Conservation (phyloP, 1,140 invertebrate genomes). For the Aradophagus sp. region DNA sequence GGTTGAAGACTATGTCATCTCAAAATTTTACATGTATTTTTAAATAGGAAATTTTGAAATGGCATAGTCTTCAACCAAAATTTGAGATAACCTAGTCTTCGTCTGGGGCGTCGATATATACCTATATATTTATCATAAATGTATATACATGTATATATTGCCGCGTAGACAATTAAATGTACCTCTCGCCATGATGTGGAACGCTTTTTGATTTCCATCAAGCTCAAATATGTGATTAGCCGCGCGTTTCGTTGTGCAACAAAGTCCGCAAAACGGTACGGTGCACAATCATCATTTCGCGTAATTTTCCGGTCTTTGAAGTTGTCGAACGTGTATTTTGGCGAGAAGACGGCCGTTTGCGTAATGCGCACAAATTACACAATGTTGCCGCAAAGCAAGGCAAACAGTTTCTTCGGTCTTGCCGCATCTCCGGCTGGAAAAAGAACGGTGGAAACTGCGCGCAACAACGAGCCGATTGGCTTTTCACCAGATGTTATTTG, state of each 20-base stretch:
- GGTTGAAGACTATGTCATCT: no score
- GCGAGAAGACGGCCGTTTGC: slow-evolving; percentile 36
- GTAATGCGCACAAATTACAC: slow-evolving; percentile 36
- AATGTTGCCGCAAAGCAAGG: slow-evolving; percentile 29
- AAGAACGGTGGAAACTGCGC: background rate
- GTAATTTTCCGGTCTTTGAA: slow-evolving; percentile 51
- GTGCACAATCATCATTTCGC: slow-evolving; percentile 41
- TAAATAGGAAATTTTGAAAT: no score
- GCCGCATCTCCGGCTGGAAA: background rate
- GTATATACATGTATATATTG: no score
- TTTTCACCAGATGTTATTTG: no score
- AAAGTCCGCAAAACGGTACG: slow-evolving; percentile 28
- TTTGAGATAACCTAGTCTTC: no score
- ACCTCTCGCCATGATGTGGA: slow-evolving; percentile 31
- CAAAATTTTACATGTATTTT: no score
- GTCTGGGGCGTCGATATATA: no score
- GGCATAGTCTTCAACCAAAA: no score
- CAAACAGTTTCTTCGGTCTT: background rate
- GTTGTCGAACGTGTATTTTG: slow-evolving; percentile 51
- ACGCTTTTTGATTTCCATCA: slow-evolving; percentile 46
- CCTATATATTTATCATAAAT: no score
- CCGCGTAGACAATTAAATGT: slow-evolving; percentile 30
- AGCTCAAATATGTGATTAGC: slow-evolving; percentile 53
- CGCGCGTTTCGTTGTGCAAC: slow-evolving; percentile 48
- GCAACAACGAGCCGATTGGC: no score